Evolutionary conservation across 2,888 invertebrate species (phyloP), one percentile per base, ranked within the genome.

Genomic region (Rhabditophanes sp.): DNA sequence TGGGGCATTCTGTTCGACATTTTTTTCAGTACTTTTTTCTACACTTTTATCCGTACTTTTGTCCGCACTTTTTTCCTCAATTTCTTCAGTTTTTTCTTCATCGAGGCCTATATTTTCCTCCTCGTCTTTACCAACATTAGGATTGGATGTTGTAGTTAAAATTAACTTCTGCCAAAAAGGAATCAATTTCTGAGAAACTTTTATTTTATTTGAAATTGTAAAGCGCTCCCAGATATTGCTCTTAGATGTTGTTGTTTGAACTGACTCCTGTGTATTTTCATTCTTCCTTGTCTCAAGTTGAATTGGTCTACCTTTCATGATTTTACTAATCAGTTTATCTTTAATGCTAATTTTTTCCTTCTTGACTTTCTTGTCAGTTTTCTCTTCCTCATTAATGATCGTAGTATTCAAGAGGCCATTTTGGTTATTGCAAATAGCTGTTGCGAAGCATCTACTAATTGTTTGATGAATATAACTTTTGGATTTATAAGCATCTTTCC

Each of bases 391-490:
- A 27, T 54, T 47, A 25, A 55, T 46, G 22, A 49, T 43, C 2
- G 51, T 51, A 1, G 54, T 49, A 36, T 60, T 60, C 7, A 60
- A 42, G 25, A 60, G 48, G 26, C 54, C 56, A 14, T 49, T 33
- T 25, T 47, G 50, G 8, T 44, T 42, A 33, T 56, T 56, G 39
- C 60, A 60, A 27, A 60, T 47, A n/a, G 59, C 44, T 4, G 60
- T 56, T 4, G 57, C 50, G 35, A 47, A 60, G 37, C 60, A 60
- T n/a, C 60, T 44, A 15, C 48, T 50, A 23, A 60, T 49, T 57
- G 60, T 60, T 42, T 59, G 60, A 39, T 60, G 60, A 33, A 60
- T 50, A 38, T 55, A 60, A 17, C 59, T 57, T 39, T 60, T 60
- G 6, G 56, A 56, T 39, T 58, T 57, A 42, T 60, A 60, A 1